Evolutionary conservation across 2,888 invertebrate species (phyloP).

Genomic region (Scaeva pyrastri): DNA sequence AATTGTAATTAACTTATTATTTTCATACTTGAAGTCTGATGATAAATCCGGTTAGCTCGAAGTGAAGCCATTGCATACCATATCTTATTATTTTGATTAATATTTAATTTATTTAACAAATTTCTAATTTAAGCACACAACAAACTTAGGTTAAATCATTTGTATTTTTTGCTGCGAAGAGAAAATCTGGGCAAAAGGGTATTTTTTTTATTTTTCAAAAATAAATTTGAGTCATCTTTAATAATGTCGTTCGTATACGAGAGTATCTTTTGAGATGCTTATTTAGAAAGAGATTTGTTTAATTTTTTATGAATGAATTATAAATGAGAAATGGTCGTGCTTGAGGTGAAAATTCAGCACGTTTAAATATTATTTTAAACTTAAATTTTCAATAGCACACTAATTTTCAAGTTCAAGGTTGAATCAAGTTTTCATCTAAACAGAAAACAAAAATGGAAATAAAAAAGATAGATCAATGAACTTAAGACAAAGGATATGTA

Average conservation of each 20-base stretch:
- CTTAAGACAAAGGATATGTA: constrained; percentile 58
- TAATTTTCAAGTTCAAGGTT: constrained; percentile 44
- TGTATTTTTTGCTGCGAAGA: neutral
- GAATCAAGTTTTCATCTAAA: neutral
- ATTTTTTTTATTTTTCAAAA: constrained; percentile 14
- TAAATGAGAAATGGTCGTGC: constrained; percentile 30
- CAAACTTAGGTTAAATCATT: neutral
- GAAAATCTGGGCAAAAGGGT: neutral
- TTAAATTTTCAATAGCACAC: constrained; percentile 27
- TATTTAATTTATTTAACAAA: constrained; percentile 6
- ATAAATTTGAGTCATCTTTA: constrained; percentile 22
- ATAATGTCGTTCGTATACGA: no score
- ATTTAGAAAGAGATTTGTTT: neutral
- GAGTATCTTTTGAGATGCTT: neutral
- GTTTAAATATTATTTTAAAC: neutral
- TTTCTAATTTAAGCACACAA: constrained; percentile 17
- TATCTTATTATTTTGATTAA: constrained; percentile 27
- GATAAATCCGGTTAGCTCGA: constrained; percentile 29
- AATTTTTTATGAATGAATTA: constrained; percentile 45
- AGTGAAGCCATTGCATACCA: constrained; percentile 21
- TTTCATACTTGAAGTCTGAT: constrained; percentile 7
- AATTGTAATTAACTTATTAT: constrained; percentile 41
- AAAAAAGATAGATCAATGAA: constrained; percentile 45
- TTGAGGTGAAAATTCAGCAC: constrained; percentile 18
- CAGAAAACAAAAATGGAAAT: neutral